These are phyloP conservation scores for Hydrotaea cyrtoneurina DNA, from an alignment of 2,888 invertebrate species.

Conservation along the genomic window DNA sequence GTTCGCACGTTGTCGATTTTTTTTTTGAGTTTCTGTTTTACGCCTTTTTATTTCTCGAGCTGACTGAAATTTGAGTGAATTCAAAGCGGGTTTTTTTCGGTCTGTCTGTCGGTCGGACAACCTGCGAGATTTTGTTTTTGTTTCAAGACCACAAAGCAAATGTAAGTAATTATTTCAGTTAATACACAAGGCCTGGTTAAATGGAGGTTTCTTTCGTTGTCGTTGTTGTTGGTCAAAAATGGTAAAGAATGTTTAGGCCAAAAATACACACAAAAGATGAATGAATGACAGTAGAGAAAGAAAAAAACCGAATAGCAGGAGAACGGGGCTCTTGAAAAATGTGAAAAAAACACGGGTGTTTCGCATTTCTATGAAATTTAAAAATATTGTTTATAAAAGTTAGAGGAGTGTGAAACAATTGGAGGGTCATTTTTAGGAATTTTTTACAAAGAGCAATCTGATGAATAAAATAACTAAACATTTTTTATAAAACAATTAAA, in stretches of 20 bases:
- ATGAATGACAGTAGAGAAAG: slow-evolving; percentile 3
- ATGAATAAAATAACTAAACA: too few relatives aligned
- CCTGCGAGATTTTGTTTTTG: neutral
- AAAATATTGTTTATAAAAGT: too few relatives aligned
- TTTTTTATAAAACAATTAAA: too few relatives aligned
- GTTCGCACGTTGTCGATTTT: slow-evolving; percentile 24
- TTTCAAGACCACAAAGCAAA: neutral
- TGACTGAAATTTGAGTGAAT: slow-evolving; percentile 23
- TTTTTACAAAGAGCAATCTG: too few relatives aligned
- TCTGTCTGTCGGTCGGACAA: neutral
- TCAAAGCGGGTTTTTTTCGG: slow-evolving; percentile 7
- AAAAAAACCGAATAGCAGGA: neutral
- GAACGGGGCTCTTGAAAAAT: neutral
- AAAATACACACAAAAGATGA: neutral
- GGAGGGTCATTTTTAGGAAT: too few relatives aligned
- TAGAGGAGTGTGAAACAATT: too few relatives aligned
- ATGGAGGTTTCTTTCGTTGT: neutral
- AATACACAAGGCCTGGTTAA: slow-evolving; percentile 20
- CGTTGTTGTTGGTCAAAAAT: neutral
- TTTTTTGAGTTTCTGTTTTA: slow-evolving; percentile 1
- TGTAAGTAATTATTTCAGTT: slow-evolving; percentile 19
- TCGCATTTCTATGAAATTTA: too few relatives aligned
- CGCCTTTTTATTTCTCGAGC: neutral
- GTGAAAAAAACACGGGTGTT: neutral
- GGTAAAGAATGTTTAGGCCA: neutral